A percentile compares a stretch with the other conserved stretches of the same genome.
Conservation (phyloP, 1,140 invertebrate species). For the Sipha flava region DNA sequence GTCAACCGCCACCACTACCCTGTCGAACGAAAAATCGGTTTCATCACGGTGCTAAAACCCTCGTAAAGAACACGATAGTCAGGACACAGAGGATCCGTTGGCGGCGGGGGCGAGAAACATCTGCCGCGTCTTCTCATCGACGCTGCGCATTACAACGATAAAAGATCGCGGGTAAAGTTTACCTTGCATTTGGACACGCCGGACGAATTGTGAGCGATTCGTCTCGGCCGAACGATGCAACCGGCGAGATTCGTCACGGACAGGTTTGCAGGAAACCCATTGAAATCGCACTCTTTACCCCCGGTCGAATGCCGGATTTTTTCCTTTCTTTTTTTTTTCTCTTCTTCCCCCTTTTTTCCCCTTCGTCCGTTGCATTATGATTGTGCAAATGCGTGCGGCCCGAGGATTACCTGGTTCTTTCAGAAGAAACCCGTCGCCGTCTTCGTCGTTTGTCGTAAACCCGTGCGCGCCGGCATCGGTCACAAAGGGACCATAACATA, state of each 20-base stretch:
- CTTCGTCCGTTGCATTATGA: background rate
- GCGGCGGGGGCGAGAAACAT: background rate
- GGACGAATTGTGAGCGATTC: conserved; percentile 22
- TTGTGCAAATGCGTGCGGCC: conserved; percentile 26
- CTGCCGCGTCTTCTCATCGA: background rate
- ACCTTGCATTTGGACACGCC: conserved; percentile 23
- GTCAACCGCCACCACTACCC: background rate
- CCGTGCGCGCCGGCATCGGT: background rate
- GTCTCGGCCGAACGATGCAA: conserved; percentile 5
- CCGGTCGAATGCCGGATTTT: background rate
- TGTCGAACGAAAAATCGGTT: background rate
- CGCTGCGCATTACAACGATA: too few relatives aligned
- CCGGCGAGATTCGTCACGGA: conserved; percentile 20
- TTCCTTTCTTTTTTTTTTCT: background rate
- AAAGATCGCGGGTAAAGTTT: background rate
- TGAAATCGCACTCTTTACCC: background rate
- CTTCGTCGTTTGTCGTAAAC: background rate
- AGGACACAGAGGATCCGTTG: background rate
- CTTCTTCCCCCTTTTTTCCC: background rate
- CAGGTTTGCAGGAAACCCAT: conserved; percentile 23
- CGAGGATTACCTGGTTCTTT: conserved; percentile 12
- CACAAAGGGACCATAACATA: background rate
- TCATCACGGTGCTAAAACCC: conserved; percentile 9
- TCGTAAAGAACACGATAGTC: background rate
- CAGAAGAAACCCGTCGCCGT: background rate